Conservation (phyloP, 2,888 invertebrate genomes). For the Phengaris alcon region DNA sequence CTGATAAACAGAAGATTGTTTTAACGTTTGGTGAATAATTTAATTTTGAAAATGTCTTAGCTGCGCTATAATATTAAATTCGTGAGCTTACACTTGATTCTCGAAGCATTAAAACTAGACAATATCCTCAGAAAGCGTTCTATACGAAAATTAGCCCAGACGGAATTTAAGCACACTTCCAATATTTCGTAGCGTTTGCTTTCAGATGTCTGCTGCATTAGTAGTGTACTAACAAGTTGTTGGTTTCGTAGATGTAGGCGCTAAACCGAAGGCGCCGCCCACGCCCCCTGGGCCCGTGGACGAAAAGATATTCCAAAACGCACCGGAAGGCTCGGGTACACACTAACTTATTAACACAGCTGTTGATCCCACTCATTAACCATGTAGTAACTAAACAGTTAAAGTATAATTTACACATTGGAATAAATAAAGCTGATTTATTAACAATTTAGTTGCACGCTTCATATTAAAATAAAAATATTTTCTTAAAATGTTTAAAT, state of each 20-base stretch:
- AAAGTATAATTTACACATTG: neutral
- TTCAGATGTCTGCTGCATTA: neutral
- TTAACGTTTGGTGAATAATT: neutral
- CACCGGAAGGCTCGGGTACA: slow-evolving; percentile 85
- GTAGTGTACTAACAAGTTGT: slow-evolving; percentile 29
- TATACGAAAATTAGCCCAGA: neutral
- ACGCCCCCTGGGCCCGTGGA: slow-evolving; percentile 82
- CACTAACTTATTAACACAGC: slow-evolving; percentile 39
- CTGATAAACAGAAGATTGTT: neutral
- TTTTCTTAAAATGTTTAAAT: neutral
- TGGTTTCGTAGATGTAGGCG: slow-evolving; percentile 79
- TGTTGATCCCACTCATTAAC: neutral
- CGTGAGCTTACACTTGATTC: neutral
- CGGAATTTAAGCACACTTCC: neutral
- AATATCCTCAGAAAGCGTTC: neutral
- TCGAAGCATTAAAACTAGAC: neutral
- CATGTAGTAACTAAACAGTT: neutral
- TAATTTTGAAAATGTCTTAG: neutral
- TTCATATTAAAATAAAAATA: neutral
- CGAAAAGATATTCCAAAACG: slow-evolving; percentile 82
- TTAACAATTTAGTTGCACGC: neutral
- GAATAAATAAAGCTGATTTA: neutral
- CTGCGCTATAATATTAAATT: neutral
- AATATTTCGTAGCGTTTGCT: neutral
- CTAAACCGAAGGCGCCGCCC: slow-evolving; percentile 73